phyloP scores from a whole-genome alignment of 2,888 invertebrate species.

The Leucoptera coffeella region DNA sequence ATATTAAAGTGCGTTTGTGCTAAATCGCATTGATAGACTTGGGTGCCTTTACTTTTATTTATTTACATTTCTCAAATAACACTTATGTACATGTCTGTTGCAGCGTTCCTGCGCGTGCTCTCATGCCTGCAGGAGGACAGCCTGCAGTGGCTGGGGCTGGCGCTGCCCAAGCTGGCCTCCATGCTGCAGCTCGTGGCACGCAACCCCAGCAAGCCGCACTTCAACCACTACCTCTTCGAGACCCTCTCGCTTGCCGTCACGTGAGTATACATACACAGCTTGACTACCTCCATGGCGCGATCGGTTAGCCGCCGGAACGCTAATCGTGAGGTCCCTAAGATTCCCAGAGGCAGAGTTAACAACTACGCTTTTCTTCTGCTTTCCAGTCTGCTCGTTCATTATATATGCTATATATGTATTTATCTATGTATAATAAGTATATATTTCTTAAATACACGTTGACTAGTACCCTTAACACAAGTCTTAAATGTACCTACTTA shows the following conservation, averaged over 20 bases:
- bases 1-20: too few species aligned
- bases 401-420: too few species aligned
- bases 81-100: conserved; percentile 9
- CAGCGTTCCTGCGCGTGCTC: conserved; percentile 87
- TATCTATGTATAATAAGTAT: not conserved
- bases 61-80: not conserved
- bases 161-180: conserved; percentile 78
- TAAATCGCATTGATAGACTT: too few species aligned
- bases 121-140: conserved; percentile 74
- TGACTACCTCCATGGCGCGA: too few species aligned
- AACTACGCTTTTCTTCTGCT: too few species aligned
- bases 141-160: conserved; percentile 71
- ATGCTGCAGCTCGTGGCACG: conserved; percentile 79
- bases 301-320: too few species aligned
- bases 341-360: too few species aligned
- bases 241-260: conserved; percentile 83
- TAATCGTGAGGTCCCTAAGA: too few species aligned
- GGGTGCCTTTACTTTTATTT: too few species aligned
- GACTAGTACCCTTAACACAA: too few species aligned
- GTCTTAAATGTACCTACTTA: too few species aligned
- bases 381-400: too few species aligned
- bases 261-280: conserved; percentile 57
- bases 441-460: not conserved
- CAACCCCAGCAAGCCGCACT: conserved; percentile 94
- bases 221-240: conserved; percentile 98